A percentile compares a stretch with the other conserved stretches of the same genome.
Evolutionary conservation across 2,888 invertebrate genomes (phyloP).

Genomic region (Tubulanus polymorphus): DNA sequence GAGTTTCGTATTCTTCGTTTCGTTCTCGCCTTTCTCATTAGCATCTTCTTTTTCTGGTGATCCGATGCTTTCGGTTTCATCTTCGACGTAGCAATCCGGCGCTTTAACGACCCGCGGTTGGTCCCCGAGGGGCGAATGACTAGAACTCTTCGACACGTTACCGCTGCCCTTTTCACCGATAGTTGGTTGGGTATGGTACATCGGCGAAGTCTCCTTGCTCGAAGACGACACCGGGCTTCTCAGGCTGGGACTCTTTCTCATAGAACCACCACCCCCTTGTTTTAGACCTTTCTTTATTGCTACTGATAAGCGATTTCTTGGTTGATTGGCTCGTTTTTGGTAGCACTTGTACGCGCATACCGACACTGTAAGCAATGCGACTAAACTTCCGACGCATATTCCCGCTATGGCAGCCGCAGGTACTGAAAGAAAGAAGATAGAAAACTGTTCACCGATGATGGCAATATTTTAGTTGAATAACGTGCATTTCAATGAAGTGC

Average conservation of each 20-base stretch:
- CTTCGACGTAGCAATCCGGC: constrained; percentile 53
- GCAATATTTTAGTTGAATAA: background rate
- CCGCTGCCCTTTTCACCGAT: constrained; percentile 34
- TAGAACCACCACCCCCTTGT: constrained; percentile 32
- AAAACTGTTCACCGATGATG: background rate
- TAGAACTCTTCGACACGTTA: constrained; percentile 49
- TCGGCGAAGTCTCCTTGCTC: constrained; percentile 45
- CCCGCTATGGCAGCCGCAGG: constrained; percentile 58
- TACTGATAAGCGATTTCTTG: constrained; percentile 41
- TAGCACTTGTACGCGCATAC: constrained; percentile 67
- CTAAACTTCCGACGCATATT: constrained; percentile 62
- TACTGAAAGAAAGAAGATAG: constrained; percentile 32
- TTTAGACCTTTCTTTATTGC: constrained; percentile 51
- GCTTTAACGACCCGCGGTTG: constrained; percentile 45
- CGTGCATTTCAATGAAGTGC: too few species aligned
- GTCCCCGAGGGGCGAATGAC: constrained; percentile 13
- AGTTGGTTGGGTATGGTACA: constrained; percentile 29
- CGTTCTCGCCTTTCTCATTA: constrained; percentile 51
- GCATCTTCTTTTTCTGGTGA: constrained; percentile 48
- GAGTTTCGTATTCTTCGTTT: constrained; percentile 60
- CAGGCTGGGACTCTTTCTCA: constrained; percentile 87
- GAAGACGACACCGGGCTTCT: constrained; percentile 20
- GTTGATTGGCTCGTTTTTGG: constrained; percentile 59
- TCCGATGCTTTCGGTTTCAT: constrained; percentile 52
- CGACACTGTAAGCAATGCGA: constrained; percentile 61